Evolutionary conservation across 2,888 invertebrate genomes (phyloP), one percentile per base, ranked within the genome.

Genomic region (Leptura quadrifasciata): DNA sequence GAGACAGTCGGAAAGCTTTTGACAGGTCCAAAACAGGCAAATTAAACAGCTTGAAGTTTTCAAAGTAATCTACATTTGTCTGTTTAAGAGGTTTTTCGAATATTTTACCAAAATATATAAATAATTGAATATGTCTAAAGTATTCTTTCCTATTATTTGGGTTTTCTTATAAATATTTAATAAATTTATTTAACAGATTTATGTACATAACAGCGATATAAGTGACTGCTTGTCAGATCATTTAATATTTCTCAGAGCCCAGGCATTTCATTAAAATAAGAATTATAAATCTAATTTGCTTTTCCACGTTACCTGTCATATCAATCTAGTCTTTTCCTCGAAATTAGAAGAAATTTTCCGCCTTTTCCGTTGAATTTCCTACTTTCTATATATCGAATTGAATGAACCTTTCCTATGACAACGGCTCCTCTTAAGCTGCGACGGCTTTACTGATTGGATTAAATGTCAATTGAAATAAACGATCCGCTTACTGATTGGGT

Each of bases 381-480:
- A 73, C 73, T 73, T 69, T 75, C 71, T 27, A 55, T 61, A 71
- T 39, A 71, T 54, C 64, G 76, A 76, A 76, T 63, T 72, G 73
- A 72, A 76, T 52, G 72, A 60, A 52, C 73, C 73, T 76, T 73
- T 58, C 58, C 61, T 69, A 72, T 70, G 75, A 73, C 72, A 57
- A 61, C 70, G 74, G 76, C 68, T 71, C 67, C 75, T 72, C 67
- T 78, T 76, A 76, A 78, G 78, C 78, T 70, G 39, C 20, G 57
- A 60, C 70, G 65, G 72, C 64, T 70, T 68, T 64, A 58, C 74
- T 70, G 76, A 78, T 78, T 78, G 79, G 81, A 82, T 80, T 82
- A 79, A 79, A 79, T 77, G 79, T 80, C 81, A 79, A 80, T 82
- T 80, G 81, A 82, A 82, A 82, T 77, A 79, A 80, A 80, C 79